Conservation (phyloP, 1,140 invertebrate genomes). For the Aphis craccivora region DNA sequence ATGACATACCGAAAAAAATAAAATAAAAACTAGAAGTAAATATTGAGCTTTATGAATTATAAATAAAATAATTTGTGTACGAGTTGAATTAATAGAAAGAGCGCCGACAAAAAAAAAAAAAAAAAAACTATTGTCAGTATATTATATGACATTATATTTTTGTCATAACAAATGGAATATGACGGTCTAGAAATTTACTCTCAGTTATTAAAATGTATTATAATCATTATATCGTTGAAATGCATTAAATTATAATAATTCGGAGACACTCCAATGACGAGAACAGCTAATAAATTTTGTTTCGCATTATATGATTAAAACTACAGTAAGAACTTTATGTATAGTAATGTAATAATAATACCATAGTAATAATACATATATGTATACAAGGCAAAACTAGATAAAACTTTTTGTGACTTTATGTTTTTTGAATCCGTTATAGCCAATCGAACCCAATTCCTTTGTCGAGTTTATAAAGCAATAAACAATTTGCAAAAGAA, state of each 20-base stretch:
- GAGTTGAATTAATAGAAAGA: background rate
- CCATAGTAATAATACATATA: background rate
- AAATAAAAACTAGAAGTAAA: background rate
- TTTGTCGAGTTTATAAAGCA: conserved; percentile 17
- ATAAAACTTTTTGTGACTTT: conserved; percentile 8
- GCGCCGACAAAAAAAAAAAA: background rate
- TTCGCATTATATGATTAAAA: background rate
- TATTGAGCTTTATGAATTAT: background rate
- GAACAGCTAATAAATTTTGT: background rate
- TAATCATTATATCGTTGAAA: background rate
- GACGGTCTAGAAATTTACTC: background rate
- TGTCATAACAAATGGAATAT: background rate
- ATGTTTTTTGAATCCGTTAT: background rate
- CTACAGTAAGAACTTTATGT: background rate
- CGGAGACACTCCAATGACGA: background rate
- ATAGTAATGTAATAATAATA: background rate
- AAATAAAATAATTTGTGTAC: background rate
- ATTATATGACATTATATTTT: background rate
- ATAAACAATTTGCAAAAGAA: background rate
- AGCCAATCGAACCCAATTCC: background rate
- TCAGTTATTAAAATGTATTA: background rate
- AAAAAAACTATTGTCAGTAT: background rate
- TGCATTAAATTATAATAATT: conserved; percentile 1
- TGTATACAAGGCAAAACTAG: background rate
- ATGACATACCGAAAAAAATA: background rate